These are phyloP conservation scores for Odontophorus gujanensis DNA, from an alignment of 2,113 vertebrate genomes.

Conservation along the genomic window DNA sequence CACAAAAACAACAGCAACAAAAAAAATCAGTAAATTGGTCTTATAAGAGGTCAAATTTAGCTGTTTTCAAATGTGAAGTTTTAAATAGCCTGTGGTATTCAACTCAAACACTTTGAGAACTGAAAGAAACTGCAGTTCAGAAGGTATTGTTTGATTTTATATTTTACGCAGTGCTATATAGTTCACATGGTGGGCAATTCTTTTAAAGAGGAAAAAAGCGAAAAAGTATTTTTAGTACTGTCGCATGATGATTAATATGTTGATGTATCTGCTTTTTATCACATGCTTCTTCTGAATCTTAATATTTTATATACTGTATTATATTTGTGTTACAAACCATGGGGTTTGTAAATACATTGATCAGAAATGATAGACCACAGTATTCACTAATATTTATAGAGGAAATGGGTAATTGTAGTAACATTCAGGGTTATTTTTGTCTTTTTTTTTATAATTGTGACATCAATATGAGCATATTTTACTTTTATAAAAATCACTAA, in stretches of 20 bases:
- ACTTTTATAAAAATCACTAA: background rate
- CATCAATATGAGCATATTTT: background rate
- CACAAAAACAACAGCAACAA: background rate
- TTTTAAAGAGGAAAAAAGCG: background rate
- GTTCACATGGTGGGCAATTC: background rate
- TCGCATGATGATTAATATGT: background rate
- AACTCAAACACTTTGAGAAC: background rate
- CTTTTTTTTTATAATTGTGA: background rate
- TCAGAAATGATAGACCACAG: background rate
- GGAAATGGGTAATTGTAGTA: background rate
- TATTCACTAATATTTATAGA: background rate
- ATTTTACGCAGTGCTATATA: background rate
- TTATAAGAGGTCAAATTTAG: background rate
- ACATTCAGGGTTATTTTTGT: background rate
- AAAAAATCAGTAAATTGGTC: background rate
- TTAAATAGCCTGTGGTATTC: background rate
- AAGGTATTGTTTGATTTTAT: background rate
- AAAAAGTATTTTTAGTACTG: background rate
- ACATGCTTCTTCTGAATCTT: background rate
- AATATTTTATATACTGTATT: background rate
- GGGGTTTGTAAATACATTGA: background rate
- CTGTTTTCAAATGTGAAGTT: background rate
- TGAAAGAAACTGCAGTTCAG: background rate
- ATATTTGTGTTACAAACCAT: background rate
- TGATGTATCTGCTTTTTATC: background rate